These are phyloP conservation scores for Macrotrachela quadricornifera DNA, from an alignment of 1,140 invertebrate species.

Conservation along the genomic window DNA sequence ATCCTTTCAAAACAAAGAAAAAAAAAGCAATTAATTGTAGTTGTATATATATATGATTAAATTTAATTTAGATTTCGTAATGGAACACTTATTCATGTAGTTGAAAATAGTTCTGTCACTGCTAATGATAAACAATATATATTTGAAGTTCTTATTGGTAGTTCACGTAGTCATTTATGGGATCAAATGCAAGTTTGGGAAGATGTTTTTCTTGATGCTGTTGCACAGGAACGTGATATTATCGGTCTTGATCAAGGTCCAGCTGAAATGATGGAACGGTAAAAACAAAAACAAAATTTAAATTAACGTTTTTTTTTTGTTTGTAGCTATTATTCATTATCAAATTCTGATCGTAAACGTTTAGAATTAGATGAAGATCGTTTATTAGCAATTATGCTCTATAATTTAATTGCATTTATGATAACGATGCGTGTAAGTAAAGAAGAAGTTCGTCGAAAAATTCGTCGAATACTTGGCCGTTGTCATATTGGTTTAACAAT, in stretches of 20 bases:
- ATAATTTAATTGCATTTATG: conserved; percentile 85
- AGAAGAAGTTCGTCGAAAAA: conserved; percentile 64
- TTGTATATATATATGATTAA: no score
- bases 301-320: neutral
- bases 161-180: conserved; percentile 59
- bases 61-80: neutral
- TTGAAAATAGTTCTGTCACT: conserved; percentile 24
- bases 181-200: conserved; percentile 99
- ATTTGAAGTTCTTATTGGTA: conserved; percentile 49
- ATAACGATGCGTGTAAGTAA: conserved; percentile 75
- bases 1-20: no score
- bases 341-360: conserved; percentile 75
- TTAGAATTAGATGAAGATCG: conserved; percentile 94
- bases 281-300: neutral
- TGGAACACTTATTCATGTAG: conserved; percentile 7
- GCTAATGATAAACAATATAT: conserved; percentile 66
- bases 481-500: conserved; percentile 92
- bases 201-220: conserved; percentile 89
- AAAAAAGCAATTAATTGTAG: no score
- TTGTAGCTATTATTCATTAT: conserved; percentile 55
- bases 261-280: conserved; percentile 85
- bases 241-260: conserved; percentile 98
- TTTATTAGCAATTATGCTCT: conserved; percentile 74
- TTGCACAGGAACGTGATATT: conserved; percentile 92
- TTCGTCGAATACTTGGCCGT: conserved; percentile 77